Base-by-base conservation (phyloP, 1,140 invertebrate species). In the Condylostylus longicornis region DNA sequence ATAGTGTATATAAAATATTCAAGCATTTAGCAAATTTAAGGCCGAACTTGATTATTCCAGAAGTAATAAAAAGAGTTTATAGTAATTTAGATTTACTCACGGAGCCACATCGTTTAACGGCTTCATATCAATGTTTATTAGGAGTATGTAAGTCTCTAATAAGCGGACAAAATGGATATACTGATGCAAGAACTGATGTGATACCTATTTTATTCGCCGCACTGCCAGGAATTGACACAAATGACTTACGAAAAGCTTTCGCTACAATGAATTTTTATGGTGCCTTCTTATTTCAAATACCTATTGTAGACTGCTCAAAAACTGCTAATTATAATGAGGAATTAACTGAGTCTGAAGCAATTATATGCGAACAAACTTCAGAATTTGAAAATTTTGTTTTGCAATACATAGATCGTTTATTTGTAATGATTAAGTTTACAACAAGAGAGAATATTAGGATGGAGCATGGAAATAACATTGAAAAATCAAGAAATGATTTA, bases 161-260 rank as follows among this genome's bases (percentile, higher is more conserved):
- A 0, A 63, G 70, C 44, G 77, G 80, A 4, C 65, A 71, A 5
- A 61, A 65, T 21, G 20, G 63, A 37, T 86, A 76, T 57, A 69
- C 75, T 6, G 80, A 84, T 53, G 85, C 85, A 10, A 77, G 77
- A 18, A 72, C 71, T 0, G 79, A 90, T 50, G 74, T 90, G 0
- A 66, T 94, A 4, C 83, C 84, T 2, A 59, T 95, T 4, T 59
- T 94, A 3, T 73, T 83, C 47, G 71, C 75, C 2, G 67, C 79
- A 1, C 58, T 95, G 10, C 88, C 89, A 0, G 87, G 86, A 5
- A 80, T 95, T 28, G 88, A 96, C 63, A 75, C 84, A 1, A 96
- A 94, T 51, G 90, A 95, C 59, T 70, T 79, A 21, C 72, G 73
- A 39, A 96, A 95, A 52, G 82, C 75, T 41, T 66, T 86, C 47